phyloP scores from a whole-genome alignment of 2,888 invertebrate species.

The Sialis lutaria region DNA sequence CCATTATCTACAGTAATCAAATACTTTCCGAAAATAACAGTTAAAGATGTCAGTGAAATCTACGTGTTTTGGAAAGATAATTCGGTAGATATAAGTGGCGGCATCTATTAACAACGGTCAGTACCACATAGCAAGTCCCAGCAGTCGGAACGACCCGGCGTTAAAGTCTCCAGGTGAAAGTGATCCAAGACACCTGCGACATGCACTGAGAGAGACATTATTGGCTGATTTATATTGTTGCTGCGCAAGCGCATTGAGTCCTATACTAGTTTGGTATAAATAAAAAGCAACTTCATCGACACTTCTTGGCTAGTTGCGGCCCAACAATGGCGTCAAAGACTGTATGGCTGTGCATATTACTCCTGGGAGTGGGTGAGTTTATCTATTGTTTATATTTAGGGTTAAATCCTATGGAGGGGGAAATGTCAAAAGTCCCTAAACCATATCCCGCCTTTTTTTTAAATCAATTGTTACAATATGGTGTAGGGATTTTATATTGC shows the following conservation, averaged over 20 bases:
- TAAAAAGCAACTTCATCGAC: conserved; percentile 24
- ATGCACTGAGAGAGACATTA: neutral
- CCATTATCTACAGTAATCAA: too few species aligned
- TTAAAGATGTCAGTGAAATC: too few species aligned
- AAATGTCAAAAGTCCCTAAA: too few species aligned
- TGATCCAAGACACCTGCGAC: conserved; percentile 11
- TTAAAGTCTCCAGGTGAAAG: conserved; percentile 18
- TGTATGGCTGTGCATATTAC: conserved; percentile 27
- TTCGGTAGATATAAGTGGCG: neutral
- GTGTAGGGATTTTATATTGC: too few species aligned
- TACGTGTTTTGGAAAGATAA: too few species aligned
- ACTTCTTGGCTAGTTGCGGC: conserved; percentile 28
- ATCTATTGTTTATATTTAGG: neutral
- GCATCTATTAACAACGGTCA: neutral
- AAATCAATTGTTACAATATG: too few species aligned
- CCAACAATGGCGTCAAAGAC: conserved; percentile 20
- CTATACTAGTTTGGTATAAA: conserved; percentile 24
- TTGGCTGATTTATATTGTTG: conserved; percentile 1
- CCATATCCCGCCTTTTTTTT: too few species aligned
- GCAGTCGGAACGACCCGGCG: too few species aligned
- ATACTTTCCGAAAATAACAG: too few species aligned
- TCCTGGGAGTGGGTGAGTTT: conserved; percentile 25
- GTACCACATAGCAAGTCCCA: neutral
- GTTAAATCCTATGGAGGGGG: too few species aligned
- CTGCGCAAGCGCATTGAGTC: conserved; percentile 21